phyloP scores from a whole-genome alignment of 1,140 invertebrate genomes.

The Galendromus occidentalis region DNA sequence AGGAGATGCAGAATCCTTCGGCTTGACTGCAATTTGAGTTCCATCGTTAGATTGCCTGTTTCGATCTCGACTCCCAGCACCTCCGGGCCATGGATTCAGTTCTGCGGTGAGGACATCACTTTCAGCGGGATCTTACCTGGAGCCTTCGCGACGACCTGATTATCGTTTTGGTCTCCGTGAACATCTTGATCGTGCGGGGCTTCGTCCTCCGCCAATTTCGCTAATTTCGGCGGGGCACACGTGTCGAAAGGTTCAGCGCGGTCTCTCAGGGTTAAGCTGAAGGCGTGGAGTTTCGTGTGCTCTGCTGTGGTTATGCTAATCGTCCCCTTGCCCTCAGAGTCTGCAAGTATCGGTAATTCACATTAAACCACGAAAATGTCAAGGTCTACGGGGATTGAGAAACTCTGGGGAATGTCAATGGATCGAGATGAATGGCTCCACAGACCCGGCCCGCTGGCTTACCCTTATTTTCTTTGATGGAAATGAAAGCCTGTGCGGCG shows the following conservation, averaged over 20 bases:
- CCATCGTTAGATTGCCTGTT: not conserved
- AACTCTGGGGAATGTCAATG: not conserved
- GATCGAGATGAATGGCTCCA: not conserved
- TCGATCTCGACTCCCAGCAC: not conserved
- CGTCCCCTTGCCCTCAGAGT: constrained; percentile 32
- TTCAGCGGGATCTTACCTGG: too few species aligned
- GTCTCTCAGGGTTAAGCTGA: constrained; percentile 31
- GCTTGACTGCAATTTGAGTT: constrained; percentile 9
- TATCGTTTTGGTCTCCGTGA: constrained; percentile 14
- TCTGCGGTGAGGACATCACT: too few species aligned
- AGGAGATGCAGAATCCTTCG: not conserved
- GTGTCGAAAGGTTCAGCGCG: not conserved
- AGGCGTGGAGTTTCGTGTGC: constrained; percentile 44
- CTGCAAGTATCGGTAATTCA: too few species aligned
- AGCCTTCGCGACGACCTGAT: not conserved
- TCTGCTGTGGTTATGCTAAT: constrained; percentile 47
- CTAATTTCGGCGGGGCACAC: not conserved
- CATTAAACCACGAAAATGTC: too few species aligned
- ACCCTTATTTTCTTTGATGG: constrained; percentile 16
- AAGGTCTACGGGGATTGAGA: too few species aligned
- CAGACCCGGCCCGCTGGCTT: not conserved
- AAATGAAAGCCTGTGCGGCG: constrained; percentile 62
- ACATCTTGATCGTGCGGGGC: constrained; percentile 15
- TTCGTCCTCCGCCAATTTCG: constrained; percentile 6
- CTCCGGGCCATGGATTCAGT: too few species aligned